phyloP scores from a whole-genome alignment of 2,888 invertebrate species.

The Dynastes hyllus region DNA sequence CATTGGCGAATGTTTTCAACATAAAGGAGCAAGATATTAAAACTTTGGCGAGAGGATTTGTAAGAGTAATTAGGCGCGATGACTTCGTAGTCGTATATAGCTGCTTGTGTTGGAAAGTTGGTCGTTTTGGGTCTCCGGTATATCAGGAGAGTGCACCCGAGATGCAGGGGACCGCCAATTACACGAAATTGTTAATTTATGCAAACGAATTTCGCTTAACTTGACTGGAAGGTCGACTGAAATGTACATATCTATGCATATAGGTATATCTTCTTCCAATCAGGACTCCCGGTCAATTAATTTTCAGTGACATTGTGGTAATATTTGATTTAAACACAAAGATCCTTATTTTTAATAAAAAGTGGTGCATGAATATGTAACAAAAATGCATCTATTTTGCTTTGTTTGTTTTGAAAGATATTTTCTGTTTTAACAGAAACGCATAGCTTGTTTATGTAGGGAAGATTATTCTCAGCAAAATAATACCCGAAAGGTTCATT shows the following conservation, averaged over 20 bases:
- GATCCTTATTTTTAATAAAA: too few relatives aligned
- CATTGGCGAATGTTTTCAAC: conserved; percentile 54
- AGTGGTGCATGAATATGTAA: too few relatives aligned
- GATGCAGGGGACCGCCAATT: conserved; percentile 59
- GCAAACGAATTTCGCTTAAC: conserved; percentile 62
- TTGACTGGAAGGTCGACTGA: conserved; percentile 53
- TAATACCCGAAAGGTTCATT: too few relatives aligned
- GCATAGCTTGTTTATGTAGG: too few relatives aligned
- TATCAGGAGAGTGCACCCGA: conserved; percentile 59
- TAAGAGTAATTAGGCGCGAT: conserved; percentile 66
- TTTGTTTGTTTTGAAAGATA: too few relatives aligned
- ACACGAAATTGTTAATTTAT: conserved; percentile 65
- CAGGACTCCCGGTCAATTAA: not conserved
- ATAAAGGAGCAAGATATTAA: conserved; percentile 62
- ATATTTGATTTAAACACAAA: not conserved
- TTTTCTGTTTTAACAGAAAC: too few relatives aligned
- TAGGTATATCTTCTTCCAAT: conserved; percentile 28
- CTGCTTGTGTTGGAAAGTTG: conserved; percentile 56
- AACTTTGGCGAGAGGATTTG: conserved; percentile 65
- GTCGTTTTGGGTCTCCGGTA: conserved; percentile 51
- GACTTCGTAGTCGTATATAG: conserved; percentile 57
- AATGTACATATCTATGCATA: conserved; percentile 11
- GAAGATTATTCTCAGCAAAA: too few relatives aligned
- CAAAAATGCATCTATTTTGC: too few relatives aligned
- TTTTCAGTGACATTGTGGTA: not conserved